Percentiles rank a stretch among this genome's conserved stretches.
phyloP scores from a whole-genome alignment of 2,113 vertebrate species.

The Mirza zaza region DNA sequence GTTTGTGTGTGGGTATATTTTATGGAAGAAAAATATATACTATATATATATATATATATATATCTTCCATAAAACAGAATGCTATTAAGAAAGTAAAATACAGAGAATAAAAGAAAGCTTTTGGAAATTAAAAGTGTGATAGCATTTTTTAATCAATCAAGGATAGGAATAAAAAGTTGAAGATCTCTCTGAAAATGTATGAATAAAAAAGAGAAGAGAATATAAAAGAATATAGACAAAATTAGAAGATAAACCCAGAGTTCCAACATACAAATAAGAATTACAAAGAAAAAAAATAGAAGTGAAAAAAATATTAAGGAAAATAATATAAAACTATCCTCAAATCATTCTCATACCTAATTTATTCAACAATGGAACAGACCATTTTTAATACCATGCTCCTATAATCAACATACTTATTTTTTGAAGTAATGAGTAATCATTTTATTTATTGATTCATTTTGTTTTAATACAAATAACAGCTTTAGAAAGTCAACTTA shows the following conservation, averaged over 20 bases:
- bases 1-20: not conserved
- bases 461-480: constrained; percentile 9
- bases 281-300: not conserved
- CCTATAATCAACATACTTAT: not conserved
- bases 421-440: not conserved
- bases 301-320: not conserved
- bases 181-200: not conserved
- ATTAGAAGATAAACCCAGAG: not conserved
- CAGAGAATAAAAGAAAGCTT: not conserved
- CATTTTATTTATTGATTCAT: not conserved
- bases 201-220: not conserved
- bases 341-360: not conserved
- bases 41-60: not conserved
- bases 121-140: not conserved
- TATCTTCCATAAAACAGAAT: not conserved
- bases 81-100: not conserved
- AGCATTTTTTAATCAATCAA: not conserved
- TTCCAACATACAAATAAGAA: not conserved
- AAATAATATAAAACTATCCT: not conserved
- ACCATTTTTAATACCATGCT: not conserved
- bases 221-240: not conserved
- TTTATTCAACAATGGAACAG: not conserved
- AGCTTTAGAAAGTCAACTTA: not conserved
- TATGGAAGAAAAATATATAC: not conserved
- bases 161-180: not conserved